Evolutionary conservation across 2,888 invertebrate species (phyloP).

Genomic region (Himalopsyche japonica): DNA sequence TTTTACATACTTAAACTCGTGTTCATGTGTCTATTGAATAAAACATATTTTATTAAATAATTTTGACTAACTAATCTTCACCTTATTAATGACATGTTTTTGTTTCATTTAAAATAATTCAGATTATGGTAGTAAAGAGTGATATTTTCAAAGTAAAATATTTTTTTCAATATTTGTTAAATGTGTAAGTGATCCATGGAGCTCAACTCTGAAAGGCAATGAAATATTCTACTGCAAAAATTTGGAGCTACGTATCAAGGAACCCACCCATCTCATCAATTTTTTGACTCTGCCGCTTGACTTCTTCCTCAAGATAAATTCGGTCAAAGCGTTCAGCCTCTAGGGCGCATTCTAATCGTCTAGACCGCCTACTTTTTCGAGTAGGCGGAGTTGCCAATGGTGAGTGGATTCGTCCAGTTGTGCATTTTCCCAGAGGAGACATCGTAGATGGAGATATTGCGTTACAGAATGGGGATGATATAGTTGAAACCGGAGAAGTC

Average conservation of each 20-base stretch:
- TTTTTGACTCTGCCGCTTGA: conserved; percentile 58
- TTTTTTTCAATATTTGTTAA: too few relatives aligned
- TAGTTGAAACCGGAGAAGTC: not conserved
- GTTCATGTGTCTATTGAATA: too few relatives aligned
- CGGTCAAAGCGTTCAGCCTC: conserved; percentile 67
- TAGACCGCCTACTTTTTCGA: conserved; percentile 8
- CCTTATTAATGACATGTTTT: too few relatives aligned
- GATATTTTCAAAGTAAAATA: too few relatives aligned
- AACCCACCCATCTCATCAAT: conserved; percentile 58
- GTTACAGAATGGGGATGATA: not conserved
- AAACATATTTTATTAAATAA: too few relatives aligned
- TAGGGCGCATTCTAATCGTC: conserved; percentile 59
- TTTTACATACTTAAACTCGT: too few relatives aligned
- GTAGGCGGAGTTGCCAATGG: conserved; percentile 44
- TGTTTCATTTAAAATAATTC: too few relatives aligned
- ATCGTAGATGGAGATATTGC: too few relatives aligned
- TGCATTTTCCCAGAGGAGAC: not conserved
- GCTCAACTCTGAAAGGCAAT: not conserved
- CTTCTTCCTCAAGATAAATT: conserved; percentile 64
- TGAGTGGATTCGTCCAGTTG: conserved; percentile 10
- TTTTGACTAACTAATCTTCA: too few relatives aligned
- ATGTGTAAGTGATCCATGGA: too few relatives aligned
- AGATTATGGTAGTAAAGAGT: too few relatives aligned
- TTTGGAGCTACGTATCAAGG: not conserved
- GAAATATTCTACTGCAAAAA: not conserved